Evolutionary conservation across 1,140 invertebrate species (phyloP).

Genomic region (Bombus sibiricus): DNA sequence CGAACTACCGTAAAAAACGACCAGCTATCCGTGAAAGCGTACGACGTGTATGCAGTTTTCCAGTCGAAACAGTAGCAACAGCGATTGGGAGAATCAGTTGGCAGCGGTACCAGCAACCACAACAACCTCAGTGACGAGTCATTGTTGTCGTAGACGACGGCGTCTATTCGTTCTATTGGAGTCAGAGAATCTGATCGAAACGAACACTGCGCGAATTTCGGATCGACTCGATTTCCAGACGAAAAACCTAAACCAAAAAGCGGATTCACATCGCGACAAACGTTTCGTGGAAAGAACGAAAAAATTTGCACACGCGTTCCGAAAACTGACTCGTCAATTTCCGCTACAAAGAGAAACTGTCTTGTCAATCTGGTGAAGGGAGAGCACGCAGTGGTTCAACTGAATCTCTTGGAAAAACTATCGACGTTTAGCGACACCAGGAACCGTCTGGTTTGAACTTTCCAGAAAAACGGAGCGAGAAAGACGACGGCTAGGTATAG

Average conservation of each 20-base stretch:
- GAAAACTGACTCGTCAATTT: background rate
- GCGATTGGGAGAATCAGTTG: background rate
- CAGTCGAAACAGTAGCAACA: constrained; percentile 44
- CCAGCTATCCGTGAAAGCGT: constrained; percentile 19
- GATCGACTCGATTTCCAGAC: background rate
- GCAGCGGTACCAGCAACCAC: background rate
- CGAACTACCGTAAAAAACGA: constrained; percentile 11
- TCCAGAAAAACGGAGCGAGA: constrained; percentile 42
- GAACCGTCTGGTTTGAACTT: constrained; percentile 50
- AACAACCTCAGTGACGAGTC: background rate
- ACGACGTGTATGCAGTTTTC: constrained; percentile 69
- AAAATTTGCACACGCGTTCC: background rate
- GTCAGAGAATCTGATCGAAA: background rate
- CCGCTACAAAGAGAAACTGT: background rate
- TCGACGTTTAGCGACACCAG: background rate
- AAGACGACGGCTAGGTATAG: constrained; percentile 13
- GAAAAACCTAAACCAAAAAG: background rate
- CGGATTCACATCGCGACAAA: background rate
- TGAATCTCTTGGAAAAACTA: constrained; percentile 17
- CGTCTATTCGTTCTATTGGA: background rate
- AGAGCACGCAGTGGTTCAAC: background rate
- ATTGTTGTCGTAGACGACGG: background rate
- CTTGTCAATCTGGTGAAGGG: background rate
- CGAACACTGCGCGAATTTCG: background rate
- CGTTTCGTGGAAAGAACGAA: background rate